Evolutionary conservation across 2,797 vertebrate species (phyloP).

Genomic region (Rhincodon typus): DNA sequence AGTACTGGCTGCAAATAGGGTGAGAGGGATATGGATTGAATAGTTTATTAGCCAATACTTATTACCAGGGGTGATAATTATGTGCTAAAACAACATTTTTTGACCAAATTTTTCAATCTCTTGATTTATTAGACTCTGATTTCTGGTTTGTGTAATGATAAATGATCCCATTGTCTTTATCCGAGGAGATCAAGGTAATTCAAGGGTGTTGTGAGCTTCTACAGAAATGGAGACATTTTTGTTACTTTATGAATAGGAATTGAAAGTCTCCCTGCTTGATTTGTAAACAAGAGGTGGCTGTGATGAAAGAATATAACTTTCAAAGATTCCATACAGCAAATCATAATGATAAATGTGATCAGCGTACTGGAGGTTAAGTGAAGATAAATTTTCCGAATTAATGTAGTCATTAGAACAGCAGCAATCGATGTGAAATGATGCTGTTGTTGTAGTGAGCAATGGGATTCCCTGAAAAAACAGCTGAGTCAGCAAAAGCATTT

Average conservation of each 20-base stretch:
- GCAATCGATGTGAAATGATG: not conserved
- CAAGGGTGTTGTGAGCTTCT: not conserved
- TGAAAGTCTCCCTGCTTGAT: not conserved
- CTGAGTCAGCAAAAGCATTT: not conserved
- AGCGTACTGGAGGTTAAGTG: not conserved
- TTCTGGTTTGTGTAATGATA: not conserved
- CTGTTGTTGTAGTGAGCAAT: not conserved
- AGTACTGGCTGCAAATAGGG: no score
- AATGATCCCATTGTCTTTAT: not conserved
- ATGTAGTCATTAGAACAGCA: not conserved
- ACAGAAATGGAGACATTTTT: not conserved
- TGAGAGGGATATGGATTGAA: no score
- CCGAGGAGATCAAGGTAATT: not conserved
- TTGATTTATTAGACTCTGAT: not conserved
- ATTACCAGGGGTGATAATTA: no score
- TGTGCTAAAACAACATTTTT: no score
- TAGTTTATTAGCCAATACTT: no score
- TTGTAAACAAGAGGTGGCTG: not conserved
- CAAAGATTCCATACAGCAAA: not conserved
- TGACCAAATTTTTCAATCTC: no score
- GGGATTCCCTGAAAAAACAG: not conserved
- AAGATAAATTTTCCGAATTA: conserved; percentile 3
- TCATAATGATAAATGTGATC: not conserved
- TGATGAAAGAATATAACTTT: not conserved
- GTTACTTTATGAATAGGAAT: not conserved